These are phyloP conservation scores for Dreissena rostriformis DNA, from an alignment of 1,140 invertebrate genomes.

Conservation along the genomic window DNA sequence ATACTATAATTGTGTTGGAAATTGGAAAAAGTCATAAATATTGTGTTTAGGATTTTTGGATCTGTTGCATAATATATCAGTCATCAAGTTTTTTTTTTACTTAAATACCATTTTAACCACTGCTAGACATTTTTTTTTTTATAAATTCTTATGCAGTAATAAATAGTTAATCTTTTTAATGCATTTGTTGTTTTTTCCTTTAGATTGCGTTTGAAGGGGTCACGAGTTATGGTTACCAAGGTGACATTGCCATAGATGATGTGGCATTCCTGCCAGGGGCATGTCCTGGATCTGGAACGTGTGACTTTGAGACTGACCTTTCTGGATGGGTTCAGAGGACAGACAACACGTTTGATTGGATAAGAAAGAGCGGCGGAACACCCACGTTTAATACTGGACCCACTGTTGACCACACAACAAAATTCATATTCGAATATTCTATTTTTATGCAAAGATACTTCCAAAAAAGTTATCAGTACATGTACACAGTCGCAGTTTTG, in stretches of 20 bases:
- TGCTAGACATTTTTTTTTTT: too few species aligned
- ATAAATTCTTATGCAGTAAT: too few species aligned
- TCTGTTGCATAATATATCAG: too few species aligned
- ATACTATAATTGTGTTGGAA: too few species aligned
- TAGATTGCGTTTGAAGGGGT: conserved; percentile 72
- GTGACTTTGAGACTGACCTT: conserved; percentile 71
- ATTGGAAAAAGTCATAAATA: too few species aligned
- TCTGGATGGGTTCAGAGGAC: conserved; percentile 73
- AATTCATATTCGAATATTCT: too few species aligned
- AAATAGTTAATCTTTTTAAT: too few species aligned
- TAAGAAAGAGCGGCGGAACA: conserved; percentile 63
- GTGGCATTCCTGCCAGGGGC: conserved; percentile 54
- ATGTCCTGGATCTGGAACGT: conserved; percentile 62
- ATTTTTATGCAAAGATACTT: too few species aligned
- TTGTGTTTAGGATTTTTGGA: neutral
- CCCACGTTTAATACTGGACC: conserved; percentile 69
- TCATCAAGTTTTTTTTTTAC: too few species aligned
- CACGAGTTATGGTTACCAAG: conserved; percentile 62
- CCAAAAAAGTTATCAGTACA: too few species aligned
- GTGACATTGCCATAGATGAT: conserved; percentile 75
- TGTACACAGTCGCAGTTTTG: too few species aligned
- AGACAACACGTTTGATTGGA: conserved; percentile 75
- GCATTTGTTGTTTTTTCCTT: conserved; percentile 7
- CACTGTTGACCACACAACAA: conserved; percentile 77
- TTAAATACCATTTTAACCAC: too few species aligned